phyloP scores from a whole-genome alignment of 2,797 vertebrate genomes.

The Cirrhinus mrigala region DNA sequence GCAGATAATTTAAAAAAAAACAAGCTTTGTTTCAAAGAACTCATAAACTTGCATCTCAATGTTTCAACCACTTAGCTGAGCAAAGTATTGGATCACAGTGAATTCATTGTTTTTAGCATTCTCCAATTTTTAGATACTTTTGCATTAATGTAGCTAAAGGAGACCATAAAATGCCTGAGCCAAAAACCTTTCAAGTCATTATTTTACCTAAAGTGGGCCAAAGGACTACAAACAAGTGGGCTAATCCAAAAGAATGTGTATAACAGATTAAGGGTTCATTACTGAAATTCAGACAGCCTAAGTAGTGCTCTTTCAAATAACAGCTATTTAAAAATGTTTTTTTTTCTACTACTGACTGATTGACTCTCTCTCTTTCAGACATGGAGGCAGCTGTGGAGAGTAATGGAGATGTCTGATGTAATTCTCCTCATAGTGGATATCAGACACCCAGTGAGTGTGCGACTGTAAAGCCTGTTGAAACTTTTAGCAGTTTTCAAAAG shows the following conservation, averaged over 20 bases:
- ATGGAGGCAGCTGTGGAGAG: constrained; percentile 94
- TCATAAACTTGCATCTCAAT: background rate
- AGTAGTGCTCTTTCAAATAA: background rate
- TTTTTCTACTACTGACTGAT: background rate
- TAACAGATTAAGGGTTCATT: background rate
- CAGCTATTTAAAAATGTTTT: background rate
- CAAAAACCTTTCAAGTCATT: background rate
- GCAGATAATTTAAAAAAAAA: background rate
- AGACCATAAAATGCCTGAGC: constrained; percentile 1
- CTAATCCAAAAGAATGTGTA: constrained; percentile 23
- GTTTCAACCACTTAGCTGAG: background rate
- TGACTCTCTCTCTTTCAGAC: constrained; percentile 76
- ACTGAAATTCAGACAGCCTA: background rate
- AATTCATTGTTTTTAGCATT: constrained; percentile 4
- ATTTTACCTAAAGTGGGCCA: background rate
- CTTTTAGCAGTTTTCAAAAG: constrained; percentile 41
- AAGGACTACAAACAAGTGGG: background rate
- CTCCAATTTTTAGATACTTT: background rate
- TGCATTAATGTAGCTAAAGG: background rate
- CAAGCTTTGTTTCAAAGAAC: background rate
- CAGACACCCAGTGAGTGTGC: constrained; percentile 86
- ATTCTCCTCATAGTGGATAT: constrained; percentile 91
- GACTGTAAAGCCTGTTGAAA: constrained; percentile 26
- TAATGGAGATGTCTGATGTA: constrained; percentile 94
- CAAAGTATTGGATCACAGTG: background rate